A percentile compares a stretch with the other conserved stretches of the same genome.
Conservation (phyloP, 2,888 invertebrate genomes). For the Synanthedon vespiformis region DNA sequence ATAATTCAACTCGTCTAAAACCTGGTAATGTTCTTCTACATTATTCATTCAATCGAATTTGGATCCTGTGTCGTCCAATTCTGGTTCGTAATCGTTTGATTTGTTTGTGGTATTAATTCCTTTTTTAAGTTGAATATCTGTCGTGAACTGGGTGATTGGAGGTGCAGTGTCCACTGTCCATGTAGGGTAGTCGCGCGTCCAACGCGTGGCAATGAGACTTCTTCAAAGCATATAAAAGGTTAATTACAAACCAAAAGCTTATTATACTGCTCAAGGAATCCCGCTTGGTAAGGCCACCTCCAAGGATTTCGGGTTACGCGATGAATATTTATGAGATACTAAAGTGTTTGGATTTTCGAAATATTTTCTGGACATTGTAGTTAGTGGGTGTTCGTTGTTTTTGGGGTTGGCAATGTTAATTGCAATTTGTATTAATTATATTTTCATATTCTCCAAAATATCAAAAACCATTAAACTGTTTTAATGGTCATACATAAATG, state of each 20-base stretch:
- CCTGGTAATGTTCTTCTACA: conserved; percentile 8
- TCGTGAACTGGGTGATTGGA: conserved; percentile 10
- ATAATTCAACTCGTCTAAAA: conserved; percentile 18
- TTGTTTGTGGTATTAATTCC: conserved; percentile 3
- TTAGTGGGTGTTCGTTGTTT: conserved; percentile 36
- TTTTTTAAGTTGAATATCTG: conserved; percentile 6
- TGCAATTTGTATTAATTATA: not conserved
- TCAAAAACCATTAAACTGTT: too few relatives aligned
- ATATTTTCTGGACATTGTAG: conserved; percentile 24
- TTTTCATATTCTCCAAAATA: not conserved
- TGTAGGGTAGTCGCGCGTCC: conserved; percentile 41
- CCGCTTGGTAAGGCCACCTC: conserved; percentile 42
- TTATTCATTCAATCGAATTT: conserved; percentile 8
- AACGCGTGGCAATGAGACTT: conserved; percentile 48
- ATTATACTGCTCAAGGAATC: conserved; percentile 37
- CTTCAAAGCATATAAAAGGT: conserved; percentile 40
- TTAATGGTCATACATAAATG: too few relatives aligned
- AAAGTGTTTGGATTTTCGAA: conserved; percentile 42
- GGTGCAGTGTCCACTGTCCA: conserved; percentile 18
- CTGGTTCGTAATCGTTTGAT: conserved; percentile 10
- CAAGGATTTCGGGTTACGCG: conserved; percentile 43
- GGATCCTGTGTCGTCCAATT: conserved; percentile 12
- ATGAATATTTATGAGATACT: conserved; percentile 47
- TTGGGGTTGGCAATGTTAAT: not conserved
- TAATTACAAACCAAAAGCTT: conserved; percentile 52